Conservation (phyloP, 37 sponge, comb jelly and placozoan species). For the Beroe forskalii region DNA sequence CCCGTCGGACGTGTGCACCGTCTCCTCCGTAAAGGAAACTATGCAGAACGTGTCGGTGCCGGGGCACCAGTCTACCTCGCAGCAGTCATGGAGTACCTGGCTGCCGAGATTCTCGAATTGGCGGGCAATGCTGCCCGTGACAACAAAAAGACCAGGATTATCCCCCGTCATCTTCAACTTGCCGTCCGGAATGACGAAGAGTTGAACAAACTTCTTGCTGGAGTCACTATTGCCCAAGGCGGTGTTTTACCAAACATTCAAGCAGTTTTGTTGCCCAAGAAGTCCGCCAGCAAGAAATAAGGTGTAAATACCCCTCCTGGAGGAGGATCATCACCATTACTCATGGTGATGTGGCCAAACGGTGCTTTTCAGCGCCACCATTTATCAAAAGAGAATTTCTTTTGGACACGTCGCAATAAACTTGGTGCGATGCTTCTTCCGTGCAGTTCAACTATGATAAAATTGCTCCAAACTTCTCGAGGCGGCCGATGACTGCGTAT, state of each 20-base stretch:
- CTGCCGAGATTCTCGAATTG: slow-evolving; percentile 99
- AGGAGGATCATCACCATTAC: slow-evolving; percentile 73
- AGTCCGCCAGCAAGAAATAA: slow-evolving; percentile 64
- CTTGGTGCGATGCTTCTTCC: too few species aligned
- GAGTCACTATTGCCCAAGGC: slow-evolving; percentile 98
- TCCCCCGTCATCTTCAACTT: slow-evolving; percentile 97
- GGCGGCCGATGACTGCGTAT: too few species aligned
- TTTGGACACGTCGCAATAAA: too few species aligned
- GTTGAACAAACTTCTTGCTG: slow-evolving; percentile 95
- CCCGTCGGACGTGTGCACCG: slow-evolving; percentile 98
- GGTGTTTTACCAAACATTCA: slow-evolving; percentile 99
- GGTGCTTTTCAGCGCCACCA: slow-evolving; percentile 69
- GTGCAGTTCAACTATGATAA: too few species aligned
- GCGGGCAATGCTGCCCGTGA: slow-evolving; percentile 99
- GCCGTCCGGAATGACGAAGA: slow-evolving; percentile 99
- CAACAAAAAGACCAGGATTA: slow-evolving; percentile 99
- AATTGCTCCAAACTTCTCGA: too few species aligned
- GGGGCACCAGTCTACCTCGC: slow-evolving; percentile 99
- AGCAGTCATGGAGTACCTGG: slow-evolving; percentile 98
- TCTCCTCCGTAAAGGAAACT: slow-evolving; percentile 86
- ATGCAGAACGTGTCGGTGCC: slow-evolving; percentile 92
- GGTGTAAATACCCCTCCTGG: too few species aligned
- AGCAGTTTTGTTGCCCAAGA: slow-evolving; percentile 97
- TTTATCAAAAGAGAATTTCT: not conserved
- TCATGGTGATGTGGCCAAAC: slow-evolving; percentile 72